These are phyloP conservation scores for Poecilobothrus nobilitatus DNA, from an alignment of 2,888 invertebrate species.

Conservation along the genomic window DNA sequence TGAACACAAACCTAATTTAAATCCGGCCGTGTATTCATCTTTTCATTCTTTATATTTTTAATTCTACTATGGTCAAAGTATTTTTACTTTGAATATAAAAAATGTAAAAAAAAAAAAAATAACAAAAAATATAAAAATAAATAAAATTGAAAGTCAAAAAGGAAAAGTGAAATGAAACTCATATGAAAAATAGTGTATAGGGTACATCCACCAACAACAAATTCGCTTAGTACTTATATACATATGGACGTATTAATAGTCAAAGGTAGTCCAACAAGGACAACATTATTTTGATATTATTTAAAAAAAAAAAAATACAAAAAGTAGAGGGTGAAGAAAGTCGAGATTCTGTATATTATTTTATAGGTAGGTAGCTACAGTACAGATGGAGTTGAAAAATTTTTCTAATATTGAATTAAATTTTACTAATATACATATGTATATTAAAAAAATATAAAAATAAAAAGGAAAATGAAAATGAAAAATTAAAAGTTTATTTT, in stretches of 20 bases:
- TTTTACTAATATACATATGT: too few species aligned
- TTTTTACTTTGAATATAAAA: conserved; percentile 2
- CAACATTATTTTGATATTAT: neutral
- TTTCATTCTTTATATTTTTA: neutral
- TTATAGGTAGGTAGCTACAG: neutral
- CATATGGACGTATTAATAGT: neutral
- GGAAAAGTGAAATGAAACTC: too few species aligned
- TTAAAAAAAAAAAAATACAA: neutral
- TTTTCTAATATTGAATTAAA: too few species aligned
- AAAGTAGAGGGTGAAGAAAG: neutral
- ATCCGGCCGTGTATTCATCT: neutral
- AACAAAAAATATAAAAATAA: neutral
- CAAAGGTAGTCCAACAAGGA: neutral
- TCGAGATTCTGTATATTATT: too few species aligned
- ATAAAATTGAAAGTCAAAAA: too few species aligned
- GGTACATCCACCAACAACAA: too few species aligned
- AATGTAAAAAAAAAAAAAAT: neutral
- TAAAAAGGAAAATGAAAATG: neutral
- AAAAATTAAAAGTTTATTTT: neutral
- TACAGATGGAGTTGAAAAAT: neutral
- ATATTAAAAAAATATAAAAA: neutral
- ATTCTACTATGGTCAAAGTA: neutral
- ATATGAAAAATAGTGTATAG: neutral
- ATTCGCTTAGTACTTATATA: too few species aligned
- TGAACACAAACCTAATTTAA: conserved; percentile 2